phyloP scores from a whole-genome alignment of 2,888 invertebrate genomes.

The Euzophera pinguis region DNA sequence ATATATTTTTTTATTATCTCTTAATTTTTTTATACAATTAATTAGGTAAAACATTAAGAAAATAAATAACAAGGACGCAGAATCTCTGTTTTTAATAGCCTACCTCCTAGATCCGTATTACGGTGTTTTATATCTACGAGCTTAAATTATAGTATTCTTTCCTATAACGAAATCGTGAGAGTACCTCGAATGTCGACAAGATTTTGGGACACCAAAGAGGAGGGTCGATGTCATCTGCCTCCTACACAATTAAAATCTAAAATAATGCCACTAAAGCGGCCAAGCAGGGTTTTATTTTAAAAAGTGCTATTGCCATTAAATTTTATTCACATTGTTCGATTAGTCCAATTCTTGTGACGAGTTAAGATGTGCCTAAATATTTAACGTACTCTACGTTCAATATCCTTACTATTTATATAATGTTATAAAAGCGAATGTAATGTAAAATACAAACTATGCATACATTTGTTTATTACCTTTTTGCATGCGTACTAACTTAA shows the following conservation, averaged over 20 bases:
- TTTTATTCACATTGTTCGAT: slow-evolving; percentile 52
- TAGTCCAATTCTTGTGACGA: background rate
- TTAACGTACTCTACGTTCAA: no score
- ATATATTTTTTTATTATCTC: no score
- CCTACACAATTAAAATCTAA: slow-evolving; percentile 80
- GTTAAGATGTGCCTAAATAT: no score
- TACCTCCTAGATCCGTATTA: background rate
- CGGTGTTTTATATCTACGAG: background rate
- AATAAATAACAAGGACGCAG: no score
- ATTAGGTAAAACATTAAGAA: no score
- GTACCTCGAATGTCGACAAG: slow-evolving; percentile 41
- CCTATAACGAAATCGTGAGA: background rate
- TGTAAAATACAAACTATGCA: no score
- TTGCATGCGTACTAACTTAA: no score
- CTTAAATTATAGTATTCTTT: background rate
- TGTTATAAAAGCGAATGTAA: no score
- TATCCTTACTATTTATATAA: no score
- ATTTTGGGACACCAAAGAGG: slow-evolving; percentile 69
- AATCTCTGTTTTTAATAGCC: background rate
- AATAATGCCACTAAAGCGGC: slow-evolving; percentile 73
- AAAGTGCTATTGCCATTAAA: slow-evolving; percentile 79
- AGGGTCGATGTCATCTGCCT: slow-evolving; percentile 78
- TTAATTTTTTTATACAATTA: no score
- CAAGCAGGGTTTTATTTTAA: slow-evolving; percentile 74
- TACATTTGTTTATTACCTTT: no score